Percentiles rank a stretch among this genome's conserved stretches.
These are phyloP conservation scores for Columba guinea DNA, from an alignment of 2,797 vertebrate genomes.

Conservation along the genomic window DNA sequence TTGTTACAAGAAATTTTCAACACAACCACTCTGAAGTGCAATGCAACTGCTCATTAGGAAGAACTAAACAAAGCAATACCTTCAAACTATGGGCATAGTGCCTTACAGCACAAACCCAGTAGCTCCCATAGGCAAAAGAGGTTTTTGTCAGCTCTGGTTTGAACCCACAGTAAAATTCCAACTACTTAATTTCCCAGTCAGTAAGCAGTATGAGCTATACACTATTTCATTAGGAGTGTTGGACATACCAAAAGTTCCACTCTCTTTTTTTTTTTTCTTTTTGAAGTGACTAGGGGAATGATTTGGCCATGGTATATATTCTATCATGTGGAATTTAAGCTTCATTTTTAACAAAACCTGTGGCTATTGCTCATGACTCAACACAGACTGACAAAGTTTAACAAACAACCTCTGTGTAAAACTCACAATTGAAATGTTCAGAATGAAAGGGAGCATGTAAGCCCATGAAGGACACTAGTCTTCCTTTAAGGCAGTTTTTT, in stretches of 20 bases:
- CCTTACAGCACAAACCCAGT: not conserved
- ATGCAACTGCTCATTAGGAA: not conserved
- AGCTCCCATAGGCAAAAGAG: not conserved
- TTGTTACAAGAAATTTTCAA: not conserved
- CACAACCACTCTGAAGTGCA: not conserved
- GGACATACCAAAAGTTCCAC: not conserved
- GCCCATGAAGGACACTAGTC: not conserved
- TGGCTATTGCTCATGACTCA: not conserved
- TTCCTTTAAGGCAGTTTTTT: not conserved
- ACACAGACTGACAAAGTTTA: not conserved
- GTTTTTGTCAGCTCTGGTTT: not conserved
- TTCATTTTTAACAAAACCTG: not conserved
- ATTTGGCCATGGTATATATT: not conserved
- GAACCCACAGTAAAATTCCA: not conserved
- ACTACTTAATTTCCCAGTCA: not conserved
- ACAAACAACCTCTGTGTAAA: not conserved
- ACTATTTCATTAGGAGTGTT: not conserved
- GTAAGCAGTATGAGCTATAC: not conserved
- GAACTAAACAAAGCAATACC: not conserved
- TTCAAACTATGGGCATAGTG: not conserved
- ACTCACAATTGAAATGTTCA: not conserved
- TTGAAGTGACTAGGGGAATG: not conserved
- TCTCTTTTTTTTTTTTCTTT: accelerated
- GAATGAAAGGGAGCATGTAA: not conserved
- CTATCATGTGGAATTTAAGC: not conserved